A percentile compares a stretch with the other conserved stretches of the same genome.
Conservation (phyloP, 1,140 invertebrate species). For the Panonychus citri region DNA sequence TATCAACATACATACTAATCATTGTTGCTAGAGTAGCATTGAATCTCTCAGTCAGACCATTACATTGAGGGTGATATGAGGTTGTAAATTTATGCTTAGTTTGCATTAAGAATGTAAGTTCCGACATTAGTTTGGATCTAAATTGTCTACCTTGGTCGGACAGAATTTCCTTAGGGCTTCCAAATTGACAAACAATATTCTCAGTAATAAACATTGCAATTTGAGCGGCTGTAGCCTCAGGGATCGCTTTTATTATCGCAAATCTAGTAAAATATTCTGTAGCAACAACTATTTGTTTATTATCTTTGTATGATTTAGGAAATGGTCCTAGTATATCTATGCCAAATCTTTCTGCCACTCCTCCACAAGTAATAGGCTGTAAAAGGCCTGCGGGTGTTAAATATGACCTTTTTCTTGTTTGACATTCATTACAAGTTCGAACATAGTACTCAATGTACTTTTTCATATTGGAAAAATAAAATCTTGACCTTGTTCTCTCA, state of each 20-base stretch:
- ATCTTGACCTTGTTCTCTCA: conserved; percentile 10
- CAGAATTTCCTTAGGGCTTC: conserved; percentile 7
- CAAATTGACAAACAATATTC: conserved; percentile 10
- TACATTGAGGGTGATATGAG: conserved; percentile 10
- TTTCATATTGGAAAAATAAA: conserved; percentile 12
- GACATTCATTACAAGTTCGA: conserved; percentile 12
- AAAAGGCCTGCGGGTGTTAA: conserved; percentile 1
- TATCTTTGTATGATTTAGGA: conserved; percentile 12
- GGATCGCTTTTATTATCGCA: conserved; percentile 14
- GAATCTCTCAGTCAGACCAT: conserved; percentile 13
- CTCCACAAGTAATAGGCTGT: conserved; percentile 5
- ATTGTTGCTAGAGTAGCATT: conserved; percentile 11
- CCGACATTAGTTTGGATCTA: conserved; percentile 1
- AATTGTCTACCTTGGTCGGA: conserved; percentile 5
- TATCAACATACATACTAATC: conserved; percentile 17
- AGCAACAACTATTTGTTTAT: conserved; percentile 16
- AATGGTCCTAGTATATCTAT: conserved; percentile 19
- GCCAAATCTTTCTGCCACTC: conserved; percentile 17
- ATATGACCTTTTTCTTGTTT: conserved; percentile 9
- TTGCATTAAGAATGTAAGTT: conserved; percentile 1
- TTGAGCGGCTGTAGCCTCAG: conserved; percentile 13
- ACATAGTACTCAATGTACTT: conserved; percentile 9
- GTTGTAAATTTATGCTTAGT: conserved; percentile 4
- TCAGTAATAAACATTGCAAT: conserved; percentile 16
- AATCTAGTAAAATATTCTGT: conserved; percentile 20